phyloP scores from a whole-genome alignment of 2,888 invertebrate species.

The Mesoligia furuncula region DNA sequence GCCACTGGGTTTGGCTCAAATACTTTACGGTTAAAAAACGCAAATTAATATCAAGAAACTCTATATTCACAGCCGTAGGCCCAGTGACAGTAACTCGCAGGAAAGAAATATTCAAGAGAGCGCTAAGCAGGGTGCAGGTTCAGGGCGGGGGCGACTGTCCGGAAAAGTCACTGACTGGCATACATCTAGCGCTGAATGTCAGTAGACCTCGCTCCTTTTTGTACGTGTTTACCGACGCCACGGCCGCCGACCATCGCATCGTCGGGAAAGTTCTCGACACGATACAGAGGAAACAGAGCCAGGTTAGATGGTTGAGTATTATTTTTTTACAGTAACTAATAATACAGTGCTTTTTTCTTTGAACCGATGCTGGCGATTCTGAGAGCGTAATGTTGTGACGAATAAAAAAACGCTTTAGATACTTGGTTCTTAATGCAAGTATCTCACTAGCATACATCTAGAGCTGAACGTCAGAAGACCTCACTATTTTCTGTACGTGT shows the following conservation, averaged over 20 bases:
- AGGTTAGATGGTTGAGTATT: conserved; percentile 83
- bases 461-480: neutral
- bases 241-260: conserved; percentile 92
- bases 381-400: neutral
- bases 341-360: neutral
- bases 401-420: neutral
- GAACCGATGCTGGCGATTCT: neutral
- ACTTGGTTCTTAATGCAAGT: too few relatives aligned
- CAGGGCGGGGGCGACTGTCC: conserved; percentile 94
- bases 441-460: neutral
- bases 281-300: conserved; percentile 93
- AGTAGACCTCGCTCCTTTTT: conserved; percentile 92
- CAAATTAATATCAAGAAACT: neutral
- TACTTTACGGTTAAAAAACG: neutral
- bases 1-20: too few relatives aligned
- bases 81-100: conserved; percentile 92
- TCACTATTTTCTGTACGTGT: neutral
- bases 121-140: conserved; percentile 90
- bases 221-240: conserved; percentile 94
- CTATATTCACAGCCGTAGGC: conserved; percentile 43
- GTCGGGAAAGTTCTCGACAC: conserved; percentile 91
- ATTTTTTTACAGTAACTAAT: neutral
- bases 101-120: conserved; percentile 90
- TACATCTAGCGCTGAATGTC: conserved; percentile 91
- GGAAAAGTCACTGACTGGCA: conserved; percentile 93